Percentiles rank a stretch among this genome's conserved stretches.
Conservation (phyloP, 2,797 vertebrate genomes). For the Peromyscus melanophrys region DNA sequence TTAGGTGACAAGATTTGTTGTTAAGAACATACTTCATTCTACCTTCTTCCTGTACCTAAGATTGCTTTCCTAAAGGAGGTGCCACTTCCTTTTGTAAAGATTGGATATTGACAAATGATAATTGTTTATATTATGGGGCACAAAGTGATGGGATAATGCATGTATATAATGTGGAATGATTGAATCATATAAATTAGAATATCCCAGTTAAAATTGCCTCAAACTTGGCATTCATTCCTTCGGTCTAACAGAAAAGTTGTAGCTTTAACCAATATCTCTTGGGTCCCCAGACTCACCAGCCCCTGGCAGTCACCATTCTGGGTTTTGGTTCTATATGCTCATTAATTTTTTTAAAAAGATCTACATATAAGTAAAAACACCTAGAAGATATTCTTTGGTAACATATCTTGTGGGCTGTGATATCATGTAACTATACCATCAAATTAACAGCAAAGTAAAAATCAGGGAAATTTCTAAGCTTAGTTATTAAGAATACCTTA, state of each 20-base stretch:
- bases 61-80: slow-evolving; percentile 5
- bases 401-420: not conserved
- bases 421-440: not conserved
- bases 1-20: not conserved
- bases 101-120: not conserved
- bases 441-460: slow-evolving; percentile 41
- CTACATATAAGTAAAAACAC: not conserved
- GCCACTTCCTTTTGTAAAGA: not conserved
- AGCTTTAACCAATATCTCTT: not conserved
- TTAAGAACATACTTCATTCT: not conserved
- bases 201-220: not conserved
- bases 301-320: not conserved
- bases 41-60: not conserved
- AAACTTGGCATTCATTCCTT: not conserved
- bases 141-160: not conserved
- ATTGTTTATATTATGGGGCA: not conserved
- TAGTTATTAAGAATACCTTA: not conserved
- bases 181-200: not conserved
- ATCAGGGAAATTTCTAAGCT: not conserved
- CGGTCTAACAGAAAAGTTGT: not conserved
- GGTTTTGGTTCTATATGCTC: not conserved
- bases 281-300: not conserved
- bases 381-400: not conserved
- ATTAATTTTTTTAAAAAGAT: not conserved
- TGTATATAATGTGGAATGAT: not conserved